Percentiles rank a stretch among this genome's conserved stretches.
Conservation (phyloP, 2,113 vertebrate species). For the Notechis scutatus region DNA sequence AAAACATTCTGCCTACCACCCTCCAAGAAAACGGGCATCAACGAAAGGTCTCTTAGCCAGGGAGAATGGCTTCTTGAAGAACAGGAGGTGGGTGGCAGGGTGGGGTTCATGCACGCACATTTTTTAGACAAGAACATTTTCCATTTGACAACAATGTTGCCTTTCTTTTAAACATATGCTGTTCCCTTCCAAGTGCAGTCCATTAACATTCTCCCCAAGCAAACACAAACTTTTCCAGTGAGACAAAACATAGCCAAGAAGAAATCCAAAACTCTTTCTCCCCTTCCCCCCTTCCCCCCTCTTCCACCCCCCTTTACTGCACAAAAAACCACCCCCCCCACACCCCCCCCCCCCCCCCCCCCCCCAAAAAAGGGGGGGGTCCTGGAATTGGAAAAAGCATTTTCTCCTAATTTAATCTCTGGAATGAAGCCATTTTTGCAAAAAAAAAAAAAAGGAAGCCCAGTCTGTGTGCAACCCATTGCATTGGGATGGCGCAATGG, state of each 20-base stretch:
- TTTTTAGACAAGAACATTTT: slow-evolving; percentile 20
- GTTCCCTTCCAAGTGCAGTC: slow-evolving; percentile 5
- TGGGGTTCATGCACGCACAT: background rate
- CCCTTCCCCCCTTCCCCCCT: background rate
- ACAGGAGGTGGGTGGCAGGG: background rate
- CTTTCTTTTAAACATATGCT: slow-evolving; percentile 19
- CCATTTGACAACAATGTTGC: slow-evolving; percentile 26
- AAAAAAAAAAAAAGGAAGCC: background rate
- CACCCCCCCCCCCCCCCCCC: background rate
- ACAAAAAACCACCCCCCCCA: background rate
- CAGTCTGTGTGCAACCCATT: background rate
- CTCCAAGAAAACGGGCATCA: background rate
- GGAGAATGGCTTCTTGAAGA: background rate
- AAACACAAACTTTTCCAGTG: slow-evolving; percentile 4
- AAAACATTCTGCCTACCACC: background rate
- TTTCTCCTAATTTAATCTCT: background rate
- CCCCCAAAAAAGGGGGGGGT: background rate
- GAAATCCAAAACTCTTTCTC: background rate
- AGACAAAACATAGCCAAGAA: background rate
- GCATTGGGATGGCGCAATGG: too few relatives aligned
- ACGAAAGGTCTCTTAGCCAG: background rate
- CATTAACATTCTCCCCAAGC: slow-evolving; percentile 20
- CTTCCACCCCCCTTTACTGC: background rate
- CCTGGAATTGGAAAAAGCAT: background rate
- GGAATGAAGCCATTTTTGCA: background rate